A percentile compares a stretch with the other conserved stretches of the same genome.
These are phyloP conservation scores for Achatina immaculata DNA, from an alignment of 1,140 invertebrate species.

Conservation along the genomic window DNA sequence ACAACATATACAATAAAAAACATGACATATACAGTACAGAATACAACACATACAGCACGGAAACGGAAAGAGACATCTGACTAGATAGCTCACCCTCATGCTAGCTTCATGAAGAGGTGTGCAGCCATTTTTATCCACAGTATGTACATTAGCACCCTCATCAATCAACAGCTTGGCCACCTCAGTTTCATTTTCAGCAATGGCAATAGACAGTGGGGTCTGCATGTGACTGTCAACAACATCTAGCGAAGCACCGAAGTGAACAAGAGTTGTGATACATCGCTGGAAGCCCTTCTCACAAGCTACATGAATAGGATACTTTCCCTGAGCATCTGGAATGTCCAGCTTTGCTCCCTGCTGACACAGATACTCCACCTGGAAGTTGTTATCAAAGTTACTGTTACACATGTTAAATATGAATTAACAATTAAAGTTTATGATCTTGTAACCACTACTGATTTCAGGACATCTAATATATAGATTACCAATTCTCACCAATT, in stretches of 20 bases:
- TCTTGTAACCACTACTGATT: not conserved
- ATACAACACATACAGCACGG: too few relatives aligned
- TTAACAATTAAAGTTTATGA: constrained; percentile 1
- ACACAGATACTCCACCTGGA: constrained; percentile 26
- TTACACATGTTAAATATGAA: not conserved
- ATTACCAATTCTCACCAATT: too few relatives aligned
- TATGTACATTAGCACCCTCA: constrained; percentile 19
- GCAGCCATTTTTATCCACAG: constrained; percentile 18
- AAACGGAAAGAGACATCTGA: too few relatives aligned
- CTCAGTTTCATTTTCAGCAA: constrained; percentile 1
- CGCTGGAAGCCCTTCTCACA: constrained; percentile 24
- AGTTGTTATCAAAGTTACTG: not conserved
- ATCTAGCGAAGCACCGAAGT: constrained; percentile 13
- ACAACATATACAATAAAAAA: too few relatives aligned
- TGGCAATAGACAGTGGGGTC: constrained; percentile 12
- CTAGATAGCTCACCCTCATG: constrained; percentile 30
- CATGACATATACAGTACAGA: too few relatives aligned
- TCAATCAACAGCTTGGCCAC: constrained; percentile 31
- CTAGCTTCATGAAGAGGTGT: constrained; percentile 13
- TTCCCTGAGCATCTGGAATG: constrained; percentile 6
- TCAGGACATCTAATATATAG: not conserved
- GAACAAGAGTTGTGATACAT: constrained; percentile 13
- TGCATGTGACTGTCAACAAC: constrained; percentile 3
- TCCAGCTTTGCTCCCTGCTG: not conserved
- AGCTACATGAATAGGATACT: constrained; percentile 32